phyloP scores from a whole-genome alignment of 1,140 invertebrate genomes.

The Tribolium madens region DNA sequence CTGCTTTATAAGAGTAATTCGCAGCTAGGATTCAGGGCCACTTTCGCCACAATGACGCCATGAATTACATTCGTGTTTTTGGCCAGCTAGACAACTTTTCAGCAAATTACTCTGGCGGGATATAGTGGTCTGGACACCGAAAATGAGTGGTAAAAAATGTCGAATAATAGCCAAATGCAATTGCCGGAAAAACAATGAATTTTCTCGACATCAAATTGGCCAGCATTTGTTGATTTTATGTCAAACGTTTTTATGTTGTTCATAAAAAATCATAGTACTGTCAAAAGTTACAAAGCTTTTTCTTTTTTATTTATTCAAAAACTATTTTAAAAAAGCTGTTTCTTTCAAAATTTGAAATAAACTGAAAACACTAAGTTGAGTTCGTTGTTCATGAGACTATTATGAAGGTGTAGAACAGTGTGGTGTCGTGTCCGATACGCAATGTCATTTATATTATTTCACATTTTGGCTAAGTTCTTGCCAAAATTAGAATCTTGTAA shows the following conservation, averaged over 20 bases:
- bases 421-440: not conserved
- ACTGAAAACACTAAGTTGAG: not conserved
- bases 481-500: not conserved
- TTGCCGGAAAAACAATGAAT: not conserved
- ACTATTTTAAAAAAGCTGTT: no score
- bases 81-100: conserved; percentile 29
- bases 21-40: conserved; percentile 34
- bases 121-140: not conserved
- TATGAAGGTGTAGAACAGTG: not conserved
- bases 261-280: no score
- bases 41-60: conserved; percentile 45
- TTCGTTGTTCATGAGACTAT: not conserved
- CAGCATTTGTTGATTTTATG: not conserved
- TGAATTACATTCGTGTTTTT: conserved; percentile 40
- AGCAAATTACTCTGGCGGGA: conserved; percentile 8
- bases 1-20: conserved; percentile 42
- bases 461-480: not conserved
- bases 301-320: no score
- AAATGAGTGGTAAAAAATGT: conserved; percentile 3
- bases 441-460: not conserved
- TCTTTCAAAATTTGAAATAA: no score
- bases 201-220: not conserved
- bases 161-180: not conserved
- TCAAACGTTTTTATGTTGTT: not conserved
- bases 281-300: no score